phyloP scores from a whole-genome alignment of 2,113 vertebrate genomes.

The Amia ocellicauda region DNA sequence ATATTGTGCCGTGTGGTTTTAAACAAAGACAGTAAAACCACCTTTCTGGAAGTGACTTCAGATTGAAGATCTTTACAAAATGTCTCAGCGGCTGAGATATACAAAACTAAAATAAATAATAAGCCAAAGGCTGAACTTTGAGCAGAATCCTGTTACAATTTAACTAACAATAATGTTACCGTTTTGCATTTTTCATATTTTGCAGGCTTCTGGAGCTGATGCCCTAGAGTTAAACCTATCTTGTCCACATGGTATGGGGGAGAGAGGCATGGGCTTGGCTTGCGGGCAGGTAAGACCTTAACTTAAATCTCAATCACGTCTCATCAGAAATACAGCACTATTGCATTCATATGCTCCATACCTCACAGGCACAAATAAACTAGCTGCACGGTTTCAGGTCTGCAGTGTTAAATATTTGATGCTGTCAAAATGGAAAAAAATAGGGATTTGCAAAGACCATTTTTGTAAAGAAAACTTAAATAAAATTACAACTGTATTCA shows the following conservation, averaged over 20 bases:
- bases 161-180: conserved; percentile 2
- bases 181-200: conserved; percentile 21
- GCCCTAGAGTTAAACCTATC: conserved; percentile 95
- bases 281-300: conserved; percentile 82
- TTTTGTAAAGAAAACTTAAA: background rate
- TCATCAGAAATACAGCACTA: conserved; percentile 11
- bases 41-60: no score
- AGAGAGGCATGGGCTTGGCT: conserved; percentile 94
- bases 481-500: conserved; percentile 4
- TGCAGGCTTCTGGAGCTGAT: conserved; percentile 83
- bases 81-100: background rate
- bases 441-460: conserved; percentile 24
- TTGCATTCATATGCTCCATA: conserved; percentile 9
- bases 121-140: background rate
- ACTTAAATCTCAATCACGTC: conserved; percentile 25
- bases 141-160: conserved; percentile 2
- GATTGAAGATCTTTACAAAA: no score
- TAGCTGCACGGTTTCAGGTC: conserved; percentile 42
- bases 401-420: conserved; percentile 60
- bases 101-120: background rate
- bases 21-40: no score
- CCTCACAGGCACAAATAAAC: conserved; percentile 33
- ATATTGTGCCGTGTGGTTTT: no score
- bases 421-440: conserved; percentile 47
- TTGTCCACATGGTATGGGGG: conserved; percentile 94